These are phyloP conservation scores for Labeo calbasu DNA, from an alignment of 2,797 vertebrate genomes.

Conservation along the genomic window DNA sequence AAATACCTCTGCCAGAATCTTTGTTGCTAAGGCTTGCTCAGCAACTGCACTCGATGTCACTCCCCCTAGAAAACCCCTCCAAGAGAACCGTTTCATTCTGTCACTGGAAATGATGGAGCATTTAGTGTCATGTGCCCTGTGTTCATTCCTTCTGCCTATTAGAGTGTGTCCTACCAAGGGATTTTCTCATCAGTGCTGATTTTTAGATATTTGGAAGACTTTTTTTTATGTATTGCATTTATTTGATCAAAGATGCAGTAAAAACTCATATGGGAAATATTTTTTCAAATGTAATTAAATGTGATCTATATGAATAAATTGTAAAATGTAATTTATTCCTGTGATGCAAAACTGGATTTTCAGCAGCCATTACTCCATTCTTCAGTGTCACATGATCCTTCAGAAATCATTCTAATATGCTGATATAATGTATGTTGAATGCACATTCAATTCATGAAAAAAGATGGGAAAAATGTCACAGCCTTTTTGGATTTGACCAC, in stretches of 20 bases:
- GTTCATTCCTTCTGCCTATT: slow-evolving; percentile 5
- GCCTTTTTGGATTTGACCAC: neutral
- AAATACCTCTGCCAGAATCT: slow-evolving; percentile 79
- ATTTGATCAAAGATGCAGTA: neutral
- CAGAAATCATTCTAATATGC: neutral
- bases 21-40: slow-evolving; percentile 83
- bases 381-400: neutral
- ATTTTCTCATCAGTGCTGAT: neutral
- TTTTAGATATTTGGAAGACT: neutral
- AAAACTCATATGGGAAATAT: neutral
- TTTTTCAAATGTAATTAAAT: neutral
- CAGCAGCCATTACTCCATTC: neutral
- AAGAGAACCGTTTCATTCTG: neutral
- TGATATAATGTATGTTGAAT: neutral
- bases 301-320: neutral
- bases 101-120: neutral
- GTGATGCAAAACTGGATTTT: no score
- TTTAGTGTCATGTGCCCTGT: neutral
- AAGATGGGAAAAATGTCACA: neutral
- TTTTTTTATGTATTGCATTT: neutral
- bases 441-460: neutral
- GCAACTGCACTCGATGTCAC: slow-evolving; percentile 67
- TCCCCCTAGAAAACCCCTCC: slow-evolving; percentile 57
- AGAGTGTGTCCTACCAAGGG: neutral
- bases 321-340: no score